Evolutionary conservation across 2,797 vertebrate species (phyloP), one percentile per base, ranked within the genome.

Genomic region (Sardinella longiceps): DNA sequence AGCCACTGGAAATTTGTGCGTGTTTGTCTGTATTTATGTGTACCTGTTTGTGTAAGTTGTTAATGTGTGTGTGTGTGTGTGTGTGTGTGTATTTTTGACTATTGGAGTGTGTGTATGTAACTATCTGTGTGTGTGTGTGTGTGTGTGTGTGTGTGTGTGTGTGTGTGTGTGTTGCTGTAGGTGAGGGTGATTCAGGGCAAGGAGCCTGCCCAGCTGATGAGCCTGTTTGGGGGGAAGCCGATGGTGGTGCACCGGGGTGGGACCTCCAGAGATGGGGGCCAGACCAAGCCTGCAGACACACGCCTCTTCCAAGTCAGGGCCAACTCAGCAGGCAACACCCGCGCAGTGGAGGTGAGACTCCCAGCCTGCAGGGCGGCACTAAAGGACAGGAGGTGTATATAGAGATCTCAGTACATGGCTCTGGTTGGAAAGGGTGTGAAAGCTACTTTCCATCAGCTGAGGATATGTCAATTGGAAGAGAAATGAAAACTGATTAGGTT

Each of bases 201-300:
- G 85, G 94, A 95, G 80, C 93, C 94, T 0, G 37, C 87, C 48
- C 94, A 95, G 43, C 92, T 95, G 66, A 91, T 95, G 89, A 94
- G 92, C 85, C 82, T 95, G 48, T 95, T 95, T 74, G 85, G 87
- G 5, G 87, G 85, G 9, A 77, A 90, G 77, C 92, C 92, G 30
- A 85, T 95, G 91, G 91, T 95, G 80, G 90, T 95, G 39, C 87
- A 94, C 89, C 92, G 90, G 82, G 93, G 93, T 0, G 94, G 94
- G 14, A 95, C 94, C 20, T 95, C 93, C 82, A 91, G 93, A 88
- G 86, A 88, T 0, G 88, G 87, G 0, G 89, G 92, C 18, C 92
- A 94, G 48, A 84, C 88, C n/a, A 30, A 89, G 33, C 46, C 30
- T 15, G 88, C 92, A 15, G 80, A 88, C 0, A 86, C 87, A 0